Base-by-base conservation (phyloP, 2,888 invertebrate species). In the Ischnus inquisitorius region DNA sequence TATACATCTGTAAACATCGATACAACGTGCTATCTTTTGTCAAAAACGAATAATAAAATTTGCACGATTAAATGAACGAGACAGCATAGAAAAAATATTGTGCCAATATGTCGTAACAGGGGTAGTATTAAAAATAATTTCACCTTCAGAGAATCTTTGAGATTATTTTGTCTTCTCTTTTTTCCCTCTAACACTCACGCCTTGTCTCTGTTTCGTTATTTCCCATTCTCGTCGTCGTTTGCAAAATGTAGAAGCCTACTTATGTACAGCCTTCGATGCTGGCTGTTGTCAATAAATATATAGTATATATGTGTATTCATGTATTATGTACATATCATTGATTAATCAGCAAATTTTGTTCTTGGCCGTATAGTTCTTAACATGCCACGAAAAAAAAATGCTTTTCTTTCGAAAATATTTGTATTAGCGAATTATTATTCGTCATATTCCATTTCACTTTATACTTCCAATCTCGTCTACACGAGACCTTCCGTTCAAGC, bases 21-120 rank as follows among this genome's bases (percentile, higher is more conserved):
- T 68, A 80, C 74, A 83, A 74, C 75, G 51, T 75, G 28, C 14
- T 68, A 75, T 74, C 62, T 54, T 72, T 41, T 54, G 19, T 54
- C 10, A 16, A 43, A 67, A 67, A 77, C 67, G 10, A 77, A 77
- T 74, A 79, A 77, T 77, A 75, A 83, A 72, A 83, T 34, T 69
- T 65, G 64, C 64, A 74, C 69, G 68, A 75, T 80, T 48, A 41
- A 79, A 77, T 65, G 57, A 84, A 67, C 25, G 71, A 69, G 76
- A 81, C 46, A 82, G 77, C 79, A 75, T 84, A 78, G 82, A 85
- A 84, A 85, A 85, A 75, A 82, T 79, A 84, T 85, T 41, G 79
- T 76, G 84, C 84, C 84, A 84, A 86, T 83, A 60, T 81, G 62
- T 81, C 43, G 54, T 76, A 78, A 81, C 68, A 82, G 51, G 76